These are phyloP conservation scores for Globia sparganii DNA, from an alignment of 2,888 invertebrate species.

Conservation along the genomic window DNA sequence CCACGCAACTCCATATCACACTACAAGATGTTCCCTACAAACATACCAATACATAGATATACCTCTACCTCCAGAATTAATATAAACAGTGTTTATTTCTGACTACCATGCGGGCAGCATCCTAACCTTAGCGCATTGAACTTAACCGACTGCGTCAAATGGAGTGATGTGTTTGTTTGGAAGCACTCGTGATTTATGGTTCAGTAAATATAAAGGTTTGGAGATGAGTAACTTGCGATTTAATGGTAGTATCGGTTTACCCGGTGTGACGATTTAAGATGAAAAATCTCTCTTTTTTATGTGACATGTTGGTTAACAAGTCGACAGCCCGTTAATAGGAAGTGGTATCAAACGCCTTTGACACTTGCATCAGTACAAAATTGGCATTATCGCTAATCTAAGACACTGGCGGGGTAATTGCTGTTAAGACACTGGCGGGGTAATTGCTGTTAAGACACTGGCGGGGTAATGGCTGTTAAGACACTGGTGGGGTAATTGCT, in stretches of 20 bases:
- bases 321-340: neutral
- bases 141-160: slow-evolving; percentile 48
- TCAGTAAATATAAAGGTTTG: neutral
- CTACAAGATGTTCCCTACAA: neutral
- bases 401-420: no score
- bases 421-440: no score
- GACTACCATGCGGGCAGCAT: slow-evolving; percentile 41
- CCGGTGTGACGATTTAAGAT: neutral
- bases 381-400: neutral
- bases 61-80: slow-evolving; percentile 48
- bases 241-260: neutral
- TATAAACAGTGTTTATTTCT: slow-evolving; percentile 71
- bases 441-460: no score
- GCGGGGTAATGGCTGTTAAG: no score
- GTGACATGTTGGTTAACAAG: neutral
- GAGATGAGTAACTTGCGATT: neutral
- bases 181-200: neutral
- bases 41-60: neutral
- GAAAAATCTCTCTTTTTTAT: neutral
- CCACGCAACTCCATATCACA: neutral
- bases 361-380: neutral
- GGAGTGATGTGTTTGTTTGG: slow-evolving; percentile 30
- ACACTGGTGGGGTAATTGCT: no score
- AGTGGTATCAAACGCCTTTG: neutral
- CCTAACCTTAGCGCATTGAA: slow-evolving; percentile 63